phyloP scores from a whole-genome alignment of 2,888 invertebrate species.

The Argyresthia goedartella region DNA sequence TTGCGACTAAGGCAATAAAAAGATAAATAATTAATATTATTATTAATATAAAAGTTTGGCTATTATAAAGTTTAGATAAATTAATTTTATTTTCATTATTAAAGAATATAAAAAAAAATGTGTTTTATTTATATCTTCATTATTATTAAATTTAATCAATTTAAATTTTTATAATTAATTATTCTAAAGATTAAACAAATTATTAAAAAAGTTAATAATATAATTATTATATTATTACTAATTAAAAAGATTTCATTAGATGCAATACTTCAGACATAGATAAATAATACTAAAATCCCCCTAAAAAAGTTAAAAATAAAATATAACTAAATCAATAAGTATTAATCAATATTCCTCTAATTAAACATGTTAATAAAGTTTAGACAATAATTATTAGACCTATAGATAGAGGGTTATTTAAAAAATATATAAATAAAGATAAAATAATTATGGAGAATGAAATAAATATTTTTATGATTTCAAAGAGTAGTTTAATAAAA shows the following conservation, averaged over 20 bases:
- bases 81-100: conserved; percentile 52
- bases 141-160: conserved; percentile 36
- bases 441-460: conserved; percentile 40
- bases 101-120: conserved; percentile 20
- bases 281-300: conserved; percentile 75
- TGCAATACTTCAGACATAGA: conserved; percentile 74
- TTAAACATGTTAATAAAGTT: conserved; percentile 57
- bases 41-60: conserved; percentile 58
- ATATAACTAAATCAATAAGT: conserved; percentile 74
- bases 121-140: conserved; percentile 30
- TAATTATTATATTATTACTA: conserved; percentile 29
- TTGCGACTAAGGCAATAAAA: conserved; percentile 69
- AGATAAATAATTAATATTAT: conserved; percentile 70
- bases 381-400: conserved; percentile 65
- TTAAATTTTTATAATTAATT: conserved; percentile 26
- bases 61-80: conserved; percentile 67
- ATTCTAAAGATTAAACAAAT: conserved; percentile 22
- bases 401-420: conserved; percentile 65
- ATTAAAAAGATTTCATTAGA: conserved; percentile 72
- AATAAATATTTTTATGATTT: conserved; percentile 41
- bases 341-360: conserved; percentile 54
- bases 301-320: conserved; percentile 73
- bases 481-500: conserved; percentile 76
- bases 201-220: conserved; percentile 21
- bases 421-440: conserved; percentile 31